phyloP scores from a whole-genome alignment of 1,140 invertebrate genomes.

The Drosophila kohkoa region DNA sequence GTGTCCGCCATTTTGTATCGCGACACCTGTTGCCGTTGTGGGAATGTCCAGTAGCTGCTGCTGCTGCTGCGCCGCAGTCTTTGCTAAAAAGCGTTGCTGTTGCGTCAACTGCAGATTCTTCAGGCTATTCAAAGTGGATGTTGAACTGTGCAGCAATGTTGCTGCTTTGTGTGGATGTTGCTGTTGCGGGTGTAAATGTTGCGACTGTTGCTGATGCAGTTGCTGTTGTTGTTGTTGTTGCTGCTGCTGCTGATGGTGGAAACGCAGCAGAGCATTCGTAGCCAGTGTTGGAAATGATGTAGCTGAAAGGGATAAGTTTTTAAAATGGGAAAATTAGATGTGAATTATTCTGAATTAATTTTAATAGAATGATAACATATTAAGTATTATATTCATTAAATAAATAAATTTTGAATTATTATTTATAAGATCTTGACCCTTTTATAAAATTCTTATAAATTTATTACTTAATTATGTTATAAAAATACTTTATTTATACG shows the following conservation, averaged over 20 bases:
- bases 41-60: conserved; percentile 58
- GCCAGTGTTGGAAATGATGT: conserved; percentile 67
- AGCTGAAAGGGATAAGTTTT: neutral
- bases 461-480: too few species aligned
- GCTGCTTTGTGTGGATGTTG: conserved; percentile 41
- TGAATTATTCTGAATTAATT: too few species aligned
- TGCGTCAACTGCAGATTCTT: conserved; percentile 64
- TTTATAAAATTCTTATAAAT: too few species aligned
- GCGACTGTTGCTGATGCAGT: conserved; percentile 47
- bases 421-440: too few species aligned
- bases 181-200: conserved; percentile 42
- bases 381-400: too few species aligned
- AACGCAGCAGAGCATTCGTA: conserved; percentile 67
- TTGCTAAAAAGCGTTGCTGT: conserved; percentile 65
- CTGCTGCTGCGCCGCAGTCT: conserved; percentile 18
- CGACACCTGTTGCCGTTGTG: conserved; percentile 33
- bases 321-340: neutral
- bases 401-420: too few species aligned
- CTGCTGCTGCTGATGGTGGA: conserved; percentile 75
- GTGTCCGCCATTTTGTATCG: conserved; percentile 46
- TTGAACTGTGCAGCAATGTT: conserved; percentile 31
- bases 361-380: too few species aligned
- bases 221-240: conserved; percentile 59
- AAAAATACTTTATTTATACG: too few species aligned
- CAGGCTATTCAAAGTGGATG: conserved; percentile 54